A percentile compares a stretch with the other conserved stretches of the same genome.
These are phyloP conservation scores for Tachina lurida DNA, from an alignment of 2,888 invertebrate genomes.

Conservation along the genomic window DNA sequence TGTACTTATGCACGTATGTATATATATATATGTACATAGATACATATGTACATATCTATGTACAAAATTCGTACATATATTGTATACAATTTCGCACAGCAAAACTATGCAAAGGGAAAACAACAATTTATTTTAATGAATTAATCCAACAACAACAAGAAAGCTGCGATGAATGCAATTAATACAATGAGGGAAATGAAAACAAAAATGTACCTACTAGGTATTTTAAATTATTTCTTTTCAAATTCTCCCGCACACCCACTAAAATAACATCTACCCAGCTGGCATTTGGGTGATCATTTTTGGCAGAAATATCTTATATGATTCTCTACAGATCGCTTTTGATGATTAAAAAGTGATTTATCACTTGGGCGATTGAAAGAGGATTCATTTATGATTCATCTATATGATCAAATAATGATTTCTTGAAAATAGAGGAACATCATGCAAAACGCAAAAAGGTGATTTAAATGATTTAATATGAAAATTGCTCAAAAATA, in stretches of 20 bases:
- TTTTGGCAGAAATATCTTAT: too few species aligned
- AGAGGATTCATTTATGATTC: too few species aligned
- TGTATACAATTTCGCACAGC: background rate
- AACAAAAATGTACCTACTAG: background rate
- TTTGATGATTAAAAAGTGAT: too few species aligned
- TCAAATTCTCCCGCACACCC: slow-evolving; percentile 61
- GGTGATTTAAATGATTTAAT: too few species aligned
- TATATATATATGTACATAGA: background rate
- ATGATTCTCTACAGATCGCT: too few species aligned
- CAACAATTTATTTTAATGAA: slow-evolving; percentile 58
- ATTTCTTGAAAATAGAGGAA: too few species aligned
- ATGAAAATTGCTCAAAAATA: too few species aligned
- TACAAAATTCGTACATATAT: background rate
- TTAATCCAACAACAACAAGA: slow-evolving; percentile 31
- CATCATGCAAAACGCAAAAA: too few species aligned
- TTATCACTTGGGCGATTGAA: too few species aligned
- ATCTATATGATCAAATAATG: too few species aligned
- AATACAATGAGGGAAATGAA: slow-evolving; percentile 16
- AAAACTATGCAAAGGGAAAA: slow-evolving; percentile 40
- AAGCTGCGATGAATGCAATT: slow-evolving; percentile 34
- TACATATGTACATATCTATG: background rate
- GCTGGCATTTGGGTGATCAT: too few species aligned
- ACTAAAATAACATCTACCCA: slow-evolving; percentile 53
- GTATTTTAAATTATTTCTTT: slow-evolving; percentile 1
- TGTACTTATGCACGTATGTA: background rate